Conservation (phyloP, 2,888 invertebrate species). For the Carcina quercana region DNA sequence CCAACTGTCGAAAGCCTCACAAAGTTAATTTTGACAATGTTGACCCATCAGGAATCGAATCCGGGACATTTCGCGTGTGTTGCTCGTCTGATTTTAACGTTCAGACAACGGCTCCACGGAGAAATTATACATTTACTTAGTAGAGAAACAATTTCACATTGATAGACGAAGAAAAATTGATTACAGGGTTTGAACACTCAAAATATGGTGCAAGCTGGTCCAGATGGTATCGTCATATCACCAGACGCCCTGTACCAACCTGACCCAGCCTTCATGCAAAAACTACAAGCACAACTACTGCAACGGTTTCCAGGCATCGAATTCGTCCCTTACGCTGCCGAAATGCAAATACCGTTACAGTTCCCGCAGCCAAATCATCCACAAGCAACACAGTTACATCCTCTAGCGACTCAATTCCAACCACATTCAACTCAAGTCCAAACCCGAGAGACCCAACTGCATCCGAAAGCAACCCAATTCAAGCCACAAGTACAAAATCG, state of each 20-base stretch:
- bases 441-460: slow-evolving; percentile 14
- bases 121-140: no score
- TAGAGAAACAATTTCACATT: no score
- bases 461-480: no score
- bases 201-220: slow-evolving; percentile 44
- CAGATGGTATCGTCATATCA: slow-evolving; percentile 51
- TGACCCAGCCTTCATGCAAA: slow-evolving; percentile 62
- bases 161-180: background rate
- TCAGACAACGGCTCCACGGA: no score
- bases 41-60: no score
- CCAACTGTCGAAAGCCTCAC: no score
- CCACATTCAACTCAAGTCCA: no score
- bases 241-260: slow-evolving; percentile 67
- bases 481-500: no score
- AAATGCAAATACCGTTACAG: slow-evolving; percentile 19
- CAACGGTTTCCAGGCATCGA: slow-evolving; percentile 56
- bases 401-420: slow-evolving; percentile 15
- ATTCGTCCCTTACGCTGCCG: slow-evolving; percentile 57
- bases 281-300: slow-evolving; percentile 51
- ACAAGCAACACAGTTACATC: slow-evolving; percentile 14
- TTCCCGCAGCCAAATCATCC: slow-evolving; percentile 15
- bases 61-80: no score
- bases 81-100: no score
- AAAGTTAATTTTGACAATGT: no score
- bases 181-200: slow-evolving; percentile 35